These are phyloP conservation scores for Sceliomorpha sp. DNA, from an alignment of 2,888 invertebrate genomes.

Conservation along the genomic window DNA sequence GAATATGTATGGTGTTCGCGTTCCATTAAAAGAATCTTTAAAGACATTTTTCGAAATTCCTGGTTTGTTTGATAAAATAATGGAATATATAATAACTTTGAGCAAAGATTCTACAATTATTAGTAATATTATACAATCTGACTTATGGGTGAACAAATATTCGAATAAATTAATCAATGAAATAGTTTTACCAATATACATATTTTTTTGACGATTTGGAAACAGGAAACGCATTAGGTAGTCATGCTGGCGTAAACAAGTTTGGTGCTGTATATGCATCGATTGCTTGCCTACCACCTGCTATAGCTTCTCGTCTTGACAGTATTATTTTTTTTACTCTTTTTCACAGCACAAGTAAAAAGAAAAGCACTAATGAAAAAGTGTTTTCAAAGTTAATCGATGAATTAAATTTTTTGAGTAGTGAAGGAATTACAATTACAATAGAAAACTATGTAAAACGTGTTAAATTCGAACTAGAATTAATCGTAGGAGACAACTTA, in stretches of 20 bases:
- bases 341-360: constrained; percentile 7
- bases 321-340: constrained; percentile 11
- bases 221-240: constrained; percentile 14
- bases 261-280: constrained; percentile 15
- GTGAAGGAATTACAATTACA: constrained; percentile 11
- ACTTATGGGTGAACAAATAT: constrained; percentile 11
- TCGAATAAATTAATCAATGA: constrained; percentile 1
- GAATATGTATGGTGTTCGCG: constrained; percentile 5
- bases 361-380: constrained; percentile 8
- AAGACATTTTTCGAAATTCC: constrained; percentile 29
- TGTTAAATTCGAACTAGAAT: constrained; percentile 12
- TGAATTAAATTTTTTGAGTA: constrained; percentile 17
- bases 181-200: constrained; percentile 11
- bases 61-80: constrained; percentile 22
- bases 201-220: constrained; percentile 14
- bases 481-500: constrained; percentile 14
- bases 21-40: constrained; percentile 20
- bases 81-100: constrained; percentile 15
- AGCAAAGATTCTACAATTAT: constrained; percentile 15
- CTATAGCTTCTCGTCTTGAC: not conserved
- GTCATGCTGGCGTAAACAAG: constrained; percentile 9
- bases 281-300: constrained; percentile 17
- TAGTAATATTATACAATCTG: constrained; percentile 19
- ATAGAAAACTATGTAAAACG: not conserved
- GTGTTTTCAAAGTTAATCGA: constrained; percentile 16